Evolutionary conservation across 2,113 vertebrate species (phyloP), one percentile per base, ranked within the genome.

Genomic region (Brachyistius frenatus): DNA sequence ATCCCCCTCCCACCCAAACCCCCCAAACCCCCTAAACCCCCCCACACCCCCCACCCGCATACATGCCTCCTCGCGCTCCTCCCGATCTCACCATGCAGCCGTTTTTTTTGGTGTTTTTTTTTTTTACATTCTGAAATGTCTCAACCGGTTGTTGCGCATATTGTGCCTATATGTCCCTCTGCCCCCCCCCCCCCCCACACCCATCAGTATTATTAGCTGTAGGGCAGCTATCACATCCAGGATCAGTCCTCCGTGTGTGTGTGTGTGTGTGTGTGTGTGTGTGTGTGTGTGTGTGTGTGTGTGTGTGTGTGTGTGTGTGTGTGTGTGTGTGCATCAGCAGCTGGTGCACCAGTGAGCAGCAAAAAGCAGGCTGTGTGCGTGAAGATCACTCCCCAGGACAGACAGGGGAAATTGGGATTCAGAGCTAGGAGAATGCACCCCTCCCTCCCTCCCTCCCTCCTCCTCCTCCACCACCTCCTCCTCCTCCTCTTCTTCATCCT

Each of bases 101-200:
- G 23, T 1, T 23, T 23, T 23, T 23, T 23, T 23, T 23, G 23
- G 23, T 23, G 23, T 23, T 23, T 23, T 23, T 23, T 23, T 23
- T 23, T 23, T 76, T 73, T 71, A 52, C 52, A 65, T 64, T 41
- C 31, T 66, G 55, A 23, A 50, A 36, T 83, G 50, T 65, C 35
- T 54, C 68, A 55, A 65, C 83, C 60, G 86, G 78, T 78, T 88
- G 89, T 89, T 92, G 91, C 89, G 91, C 78, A 88, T 83, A 68
- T 23, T 67, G 85, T 78, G 76, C 68, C 63, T 60, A 23, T 79
- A 15, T 80, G 56, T 23, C 52, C 74, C 80, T 76, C 67, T 73
- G 49, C 14, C n/a, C 50, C 39, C 3, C n/a, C 16, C 49, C 47
- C 58, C 16, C 57, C 37, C 57, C 56, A 68, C 39, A 33, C 16